Evolutionary conservation across 1,140 invertebrate species (phyloP), one percentile per base, ranked within the genome.

Genomic region (Drosophila yakuba): DNA sequence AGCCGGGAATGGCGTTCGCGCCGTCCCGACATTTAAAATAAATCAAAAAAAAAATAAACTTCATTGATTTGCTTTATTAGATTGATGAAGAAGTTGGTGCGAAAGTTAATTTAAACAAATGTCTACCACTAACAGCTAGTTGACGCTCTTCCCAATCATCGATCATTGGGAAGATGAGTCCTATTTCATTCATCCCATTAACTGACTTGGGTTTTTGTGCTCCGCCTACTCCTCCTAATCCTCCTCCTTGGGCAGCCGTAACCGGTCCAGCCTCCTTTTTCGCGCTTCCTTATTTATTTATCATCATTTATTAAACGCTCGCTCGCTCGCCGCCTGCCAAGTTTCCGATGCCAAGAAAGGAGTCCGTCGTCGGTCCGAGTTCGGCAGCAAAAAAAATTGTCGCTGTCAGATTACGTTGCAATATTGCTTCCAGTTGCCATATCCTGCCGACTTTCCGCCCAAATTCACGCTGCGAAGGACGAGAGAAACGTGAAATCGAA

Each of bases 1-100:
- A 92, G 91, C 89, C 89, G 91, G 91, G 91, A 90, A 92, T 92
- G 90, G 91, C 91, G 91, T 92, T 61, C 91, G 91, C 91, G 91
- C 91, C 84, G 90, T 91, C 90, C 90, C 90, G 90, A 91, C 68
- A 50, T 76, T 7, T 25, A 23, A 7, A 59, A 82, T 82, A 23
- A 15, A 81, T 80, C 1, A 17, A 17, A 17, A 17, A 17, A 17
- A 17, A 17, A 17, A 17, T 17, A 17, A 17, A 17, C 17, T 17
- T 17, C 17, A 17, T 17, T 17, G 17, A 17, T 17, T 17, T 17
- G 17, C 17, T 17, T 17, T 17, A 45, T 10, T 35, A 17, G 48
- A 32, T 47, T 5, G 1, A 11, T 20, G 43, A 1, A 32, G 10
- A 14, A 28, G 41, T 23, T 15, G 23, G 2, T 12, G 11, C 17